phyloP scores from a whole-genome alignment of 2,113 vertebrate species.

The Himantopus leucocephalus region DNA sequence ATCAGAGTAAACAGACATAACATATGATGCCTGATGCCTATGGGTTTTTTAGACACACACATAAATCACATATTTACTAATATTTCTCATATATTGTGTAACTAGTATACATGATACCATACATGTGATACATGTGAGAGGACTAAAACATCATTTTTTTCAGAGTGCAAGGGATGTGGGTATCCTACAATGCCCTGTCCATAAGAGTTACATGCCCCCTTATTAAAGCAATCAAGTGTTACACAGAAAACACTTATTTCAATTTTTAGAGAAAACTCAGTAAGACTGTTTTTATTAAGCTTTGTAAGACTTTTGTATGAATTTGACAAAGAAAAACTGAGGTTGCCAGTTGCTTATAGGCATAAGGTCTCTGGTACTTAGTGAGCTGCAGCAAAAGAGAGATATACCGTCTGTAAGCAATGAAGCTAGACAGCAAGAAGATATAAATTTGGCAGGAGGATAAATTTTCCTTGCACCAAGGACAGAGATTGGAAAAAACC shows the following conservation, averaged over 20 bases:
- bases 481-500: background rate
- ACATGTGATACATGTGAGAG: background rate
- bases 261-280: background rate
- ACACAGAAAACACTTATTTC: background rate
- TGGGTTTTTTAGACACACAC: background rate
- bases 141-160: background rate
- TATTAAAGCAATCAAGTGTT: background rate
- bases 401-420: background rate
- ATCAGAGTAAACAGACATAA: background rate
- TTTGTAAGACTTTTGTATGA: background rate
- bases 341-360: background rate
- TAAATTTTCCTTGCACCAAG: background rate
- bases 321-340: background rate
- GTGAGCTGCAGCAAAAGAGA: background rate
- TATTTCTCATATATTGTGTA: background rate
- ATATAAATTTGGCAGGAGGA: background rate
- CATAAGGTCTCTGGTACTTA: background rate
- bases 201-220: background rate
- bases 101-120: background rate
- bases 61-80: background rate
- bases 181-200: background rate
- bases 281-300: background rate
- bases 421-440: background rate
- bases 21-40: background rate
- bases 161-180: background rate